These are phyloP conservation scores for Lacerta bilineata DNA, from an alignment of 2,797 vertebrate species.

Conservation along the genomic window DNA sequence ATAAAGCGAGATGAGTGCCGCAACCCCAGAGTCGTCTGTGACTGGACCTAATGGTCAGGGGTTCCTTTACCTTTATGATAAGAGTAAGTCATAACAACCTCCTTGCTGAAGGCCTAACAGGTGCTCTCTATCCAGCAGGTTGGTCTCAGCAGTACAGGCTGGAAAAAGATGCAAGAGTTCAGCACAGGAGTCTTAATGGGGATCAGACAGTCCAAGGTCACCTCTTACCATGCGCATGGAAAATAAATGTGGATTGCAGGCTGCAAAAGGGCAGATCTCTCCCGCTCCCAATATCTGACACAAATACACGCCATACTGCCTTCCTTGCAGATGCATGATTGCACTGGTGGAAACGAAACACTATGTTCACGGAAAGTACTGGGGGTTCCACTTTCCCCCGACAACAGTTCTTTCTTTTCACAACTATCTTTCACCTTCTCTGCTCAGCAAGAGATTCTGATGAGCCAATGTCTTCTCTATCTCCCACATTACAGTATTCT, in stretches of 20 bases:
- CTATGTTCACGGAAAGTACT: neutral
- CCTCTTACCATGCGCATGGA: neutral
- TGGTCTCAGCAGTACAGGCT: neutral
- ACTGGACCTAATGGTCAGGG: no score
- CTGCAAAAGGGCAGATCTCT: neutral
- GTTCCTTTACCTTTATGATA: no score
- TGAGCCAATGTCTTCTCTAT: neutral
- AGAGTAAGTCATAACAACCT: no score
- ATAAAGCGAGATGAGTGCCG: no score
- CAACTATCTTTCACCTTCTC: neutral
- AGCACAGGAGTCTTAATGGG: neutral
- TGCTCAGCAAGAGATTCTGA: neutral
- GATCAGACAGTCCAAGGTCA: neutral
- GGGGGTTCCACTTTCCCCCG: neutral
- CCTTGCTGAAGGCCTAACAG: neutral
- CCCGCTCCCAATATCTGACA: neutral
- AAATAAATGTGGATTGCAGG: neutral
- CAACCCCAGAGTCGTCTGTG: no score
- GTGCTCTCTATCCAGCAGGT: neutral
- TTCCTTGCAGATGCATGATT: neutral
- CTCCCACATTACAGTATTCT: neutral
- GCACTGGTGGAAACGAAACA: neutral
- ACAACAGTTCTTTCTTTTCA: neutral
- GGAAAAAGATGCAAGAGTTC: neutral
- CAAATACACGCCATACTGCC: neutral